A percentile compares a stretch with the other conserved stretches of the same genome.
Evolutionary conservation across 2,113 vertebrate species (phyloP).

Genomic region (Rhinolophus ferrumequinum): DNA sequence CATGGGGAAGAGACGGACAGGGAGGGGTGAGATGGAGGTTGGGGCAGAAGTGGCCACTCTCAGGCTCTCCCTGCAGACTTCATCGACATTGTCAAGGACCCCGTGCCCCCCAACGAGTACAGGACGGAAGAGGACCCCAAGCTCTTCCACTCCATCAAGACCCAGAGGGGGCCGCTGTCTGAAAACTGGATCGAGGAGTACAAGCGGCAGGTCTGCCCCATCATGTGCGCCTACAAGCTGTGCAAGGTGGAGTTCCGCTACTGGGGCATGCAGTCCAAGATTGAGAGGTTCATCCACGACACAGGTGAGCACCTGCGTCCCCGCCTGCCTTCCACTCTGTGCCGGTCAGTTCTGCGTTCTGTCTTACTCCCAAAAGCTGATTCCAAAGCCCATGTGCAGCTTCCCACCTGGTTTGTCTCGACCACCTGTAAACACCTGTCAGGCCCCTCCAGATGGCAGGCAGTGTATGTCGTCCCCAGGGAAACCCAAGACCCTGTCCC

Average conservation of each 20-base stretch:
- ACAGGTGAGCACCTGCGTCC: constrained; percentile 90
- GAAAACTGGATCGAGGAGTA: constrained; percentile 97
- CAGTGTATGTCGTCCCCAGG: accelerated
- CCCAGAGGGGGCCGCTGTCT: constrained; percentile 93
- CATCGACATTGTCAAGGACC: constrained; percentile 97
- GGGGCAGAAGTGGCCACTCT: neutral
- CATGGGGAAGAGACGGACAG: neutral
- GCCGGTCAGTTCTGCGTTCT: neutral
- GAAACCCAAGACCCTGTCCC: no score
- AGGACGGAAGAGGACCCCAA: constrained; percentile 96
- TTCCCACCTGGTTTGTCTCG: no score
- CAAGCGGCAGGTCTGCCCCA: constrained; percentile 89
- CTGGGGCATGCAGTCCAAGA: constrained; percentile 99
- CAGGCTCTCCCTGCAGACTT: constrained; percentile 86
- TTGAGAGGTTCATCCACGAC: constrained; percentile 98
- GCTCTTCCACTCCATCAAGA: constrained; percentile 94
- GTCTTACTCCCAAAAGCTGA: neutral
- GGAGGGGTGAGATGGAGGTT: neutral
- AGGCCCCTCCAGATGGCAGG: neutral
- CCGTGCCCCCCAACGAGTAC: constrained; percentile 94
- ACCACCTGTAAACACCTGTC: accelerated
- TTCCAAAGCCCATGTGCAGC: neutral
- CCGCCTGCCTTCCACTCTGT: neutral
- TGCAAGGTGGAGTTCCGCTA: constrained; percentile 99
- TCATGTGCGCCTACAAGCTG: constrained; percentile 99